A percentile compares a stretch with the other conserved stretches of the same genome.
Evolutionary conservation across 2,797 vertebrate genomes (phyloP).

Genomic region (Argya squamiceps): DNA sequence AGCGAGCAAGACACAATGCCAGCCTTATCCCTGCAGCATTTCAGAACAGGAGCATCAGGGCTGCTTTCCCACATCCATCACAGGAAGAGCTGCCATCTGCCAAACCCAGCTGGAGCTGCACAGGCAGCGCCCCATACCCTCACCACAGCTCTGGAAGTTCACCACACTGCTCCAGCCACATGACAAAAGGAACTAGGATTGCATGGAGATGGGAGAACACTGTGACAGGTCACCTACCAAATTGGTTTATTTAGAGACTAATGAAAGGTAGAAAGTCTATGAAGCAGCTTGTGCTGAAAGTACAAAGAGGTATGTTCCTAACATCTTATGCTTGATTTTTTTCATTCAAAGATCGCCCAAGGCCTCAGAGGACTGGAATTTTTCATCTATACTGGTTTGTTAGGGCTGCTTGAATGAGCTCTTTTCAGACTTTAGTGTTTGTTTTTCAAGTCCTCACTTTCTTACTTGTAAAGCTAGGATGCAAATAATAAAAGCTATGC

Average conservation of each 20-base stretch:
- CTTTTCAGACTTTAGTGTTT: background rate
- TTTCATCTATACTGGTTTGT: background rate
- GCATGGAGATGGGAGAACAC: background rate
- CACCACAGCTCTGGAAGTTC: background rate
- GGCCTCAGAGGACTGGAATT: background rate
- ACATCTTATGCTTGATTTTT: background rate
- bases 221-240: background rate
- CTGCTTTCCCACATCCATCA: background rate
- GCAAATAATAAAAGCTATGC: background rate
- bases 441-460: background rate
- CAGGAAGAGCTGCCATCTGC: background rate
- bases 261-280: background rate
- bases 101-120: background rate
- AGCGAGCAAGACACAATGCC: constrained; percentile 19
- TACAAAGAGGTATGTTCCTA: background rate
- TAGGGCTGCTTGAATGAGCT: background rate
- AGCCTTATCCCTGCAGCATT: background rate
- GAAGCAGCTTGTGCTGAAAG: background rate
- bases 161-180: rapidly evolving
- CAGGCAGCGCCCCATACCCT: rapidly evolving
- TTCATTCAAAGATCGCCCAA: background rate
- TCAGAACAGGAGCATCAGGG: background rate
- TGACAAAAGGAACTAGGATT: background rate
- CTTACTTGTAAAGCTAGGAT: background rate
- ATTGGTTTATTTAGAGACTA: background rate